A percentile compares a stretch with the other conserved stretches of the same genome.
These are phyloP conservation scores for Scaptomyza tumidula DNA, from an alignment of 2,888 invertebrate genomes.

Conservation along the genomic window DNA sequence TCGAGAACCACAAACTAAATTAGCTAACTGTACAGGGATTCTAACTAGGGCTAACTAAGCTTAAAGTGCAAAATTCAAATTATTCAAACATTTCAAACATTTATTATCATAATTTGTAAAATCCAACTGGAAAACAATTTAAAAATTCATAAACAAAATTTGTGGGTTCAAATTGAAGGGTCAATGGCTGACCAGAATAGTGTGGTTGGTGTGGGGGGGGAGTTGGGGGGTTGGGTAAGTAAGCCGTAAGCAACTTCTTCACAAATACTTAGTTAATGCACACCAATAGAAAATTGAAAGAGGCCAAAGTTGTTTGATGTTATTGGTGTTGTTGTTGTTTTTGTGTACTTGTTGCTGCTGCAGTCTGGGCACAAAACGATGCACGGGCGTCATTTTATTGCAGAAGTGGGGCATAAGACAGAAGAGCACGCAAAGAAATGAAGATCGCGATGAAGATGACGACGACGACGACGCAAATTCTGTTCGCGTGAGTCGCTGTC, in stretches of 20 bases:
- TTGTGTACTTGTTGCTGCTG: constrained; percentile 43
- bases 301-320: constrained; percentile 29
- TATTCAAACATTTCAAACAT: not conserved
- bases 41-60: not conserved
- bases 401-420: constrained; percentile 44
- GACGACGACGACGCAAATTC: constrained; percentile 28
- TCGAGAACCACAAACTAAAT: constrained; percentile 43
- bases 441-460: constrained; percentile 49
- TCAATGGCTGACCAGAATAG: not conserved
- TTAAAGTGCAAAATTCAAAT: no score
- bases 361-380: constrained; percentile 22
- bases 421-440: constrained; percentile 41
- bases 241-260: not conserved
- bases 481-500: constrained; percentile 21
- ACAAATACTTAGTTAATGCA: not conserved
- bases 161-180: not conserved
- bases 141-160: not conserved
- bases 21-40: constrained; percentile 26
- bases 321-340: constrained; percentile 3
- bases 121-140: not conserved
- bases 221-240: no score
- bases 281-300: constrained; percentile 19
- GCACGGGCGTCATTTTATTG: constrained; percentile 18
- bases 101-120: not conserved
- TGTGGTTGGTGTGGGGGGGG: not conserved